A percentile compares a stretch with the other conserved stretches of the same genome.
These are phyloP conservation scores for mouse (Mus musculus) DNA, from an alignment of 2,113 vertebrate species.

Conservation along the genomic window GRCm39 chr9:22990001-22990500, in stretches of 20 bases:
- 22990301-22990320: background rate
- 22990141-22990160: background rate
- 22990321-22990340: background rate
- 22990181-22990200: background rate
- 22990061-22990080: background rate
- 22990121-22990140: background rate
- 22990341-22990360: fast-evolving
- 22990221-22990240: background rate
- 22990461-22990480: background rate
- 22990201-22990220: background rate
- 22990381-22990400: fast-evolving
- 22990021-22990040: background rate
- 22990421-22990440: no score
- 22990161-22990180: background rate
- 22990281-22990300: background rate
- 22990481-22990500: background rate
- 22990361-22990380: background rate
- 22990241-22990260: background rate
- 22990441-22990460: background rate
- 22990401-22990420: fast-evolving
- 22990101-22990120: background rate
- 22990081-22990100: background rate
- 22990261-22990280: background rate
- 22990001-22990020: background rate
- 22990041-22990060: background rate